Evolutionary conservation across 2,113 vertebrate species (phyloP), one percentile per base, ranked within the genome.

Genomic region (Paradisaea rubra): DNA sequence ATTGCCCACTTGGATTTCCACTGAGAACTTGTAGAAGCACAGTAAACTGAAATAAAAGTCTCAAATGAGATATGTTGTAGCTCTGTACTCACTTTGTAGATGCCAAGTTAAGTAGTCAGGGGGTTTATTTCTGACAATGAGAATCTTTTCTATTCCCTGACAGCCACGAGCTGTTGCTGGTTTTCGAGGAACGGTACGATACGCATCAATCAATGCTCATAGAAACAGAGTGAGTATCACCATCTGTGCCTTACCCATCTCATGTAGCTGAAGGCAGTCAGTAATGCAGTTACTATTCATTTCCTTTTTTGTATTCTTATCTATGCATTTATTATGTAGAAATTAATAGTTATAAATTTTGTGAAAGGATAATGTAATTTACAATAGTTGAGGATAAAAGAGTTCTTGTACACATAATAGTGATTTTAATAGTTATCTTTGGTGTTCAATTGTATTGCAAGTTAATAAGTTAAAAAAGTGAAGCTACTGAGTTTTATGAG

Each of bases 101-200:
- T 47, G 7, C 12, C 41, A 53, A 39, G 35, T 91, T 70, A 49
- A 54, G n/a, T 68, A 64, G 54, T 89, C 22, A 61, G n/a, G 28
- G 35, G 11, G 12, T 57, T 89, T 87, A 35, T 66, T 88, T 93
- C 60, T 94, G 77, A 44, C 23, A 64, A 25, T 97, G 39, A 82
- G 72, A 69, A 45, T 47, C n/a, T 88, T 84, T 94, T 68, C 45
- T 95, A 0, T 95, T 96, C 91, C 81, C 52, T 97, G 69, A 52
- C 96, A 99, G 99, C 99, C 99, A 52, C 98, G 99, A 77, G 98
- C 99, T 85, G 98, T 99, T 47, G 99, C 99, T 87, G 99, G 99
- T 16, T 99, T 99, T 97, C 98, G 99, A 86, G 99, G 99, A 76
- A 99, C 99, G 4, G 99, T 99, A 76, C 98, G 99, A 37, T 99